Evolutionary conservation across 1,140 invertebrate species (phyloP), one percentile per base, ranked within the genome.

Genomic region (Hylyphantes graminicola): DNA sequence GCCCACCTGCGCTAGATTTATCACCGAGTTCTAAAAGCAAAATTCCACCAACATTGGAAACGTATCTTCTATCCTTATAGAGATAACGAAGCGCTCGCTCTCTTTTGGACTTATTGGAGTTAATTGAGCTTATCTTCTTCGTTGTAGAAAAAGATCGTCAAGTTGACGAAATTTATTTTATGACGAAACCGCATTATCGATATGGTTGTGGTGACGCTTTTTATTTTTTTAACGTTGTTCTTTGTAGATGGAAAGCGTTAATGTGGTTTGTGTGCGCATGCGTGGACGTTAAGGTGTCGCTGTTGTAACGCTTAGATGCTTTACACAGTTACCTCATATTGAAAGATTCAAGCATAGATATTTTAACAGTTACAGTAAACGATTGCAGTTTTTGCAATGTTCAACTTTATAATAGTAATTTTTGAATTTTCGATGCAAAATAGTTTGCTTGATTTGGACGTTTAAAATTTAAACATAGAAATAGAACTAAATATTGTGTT

Each of bases 101-200:
- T 12, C 53, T 74, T 17, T 70, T 17, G 67, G 67, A 70, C 50
- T 70, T 70, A n/a, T 51, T 51, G 67, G 53, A 51, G 19, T 70
- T 70, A 70, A 70, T 70, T 70, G 67, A 50, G 48, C 65, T 68
- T 68, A 70, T 70, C 67, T 70, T 7, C 7, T 21, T 21, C 74
- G 9, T 13, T 51, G 35, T 51, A 4, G 48, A 48, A 35, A 48
- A 19, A 15, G 15, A 51, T n/a, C 48, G 48, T 13, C 67, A 15
- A 0, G 59, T 11, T 21, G 59, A 35, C 63, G 35, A 78, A 78
- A 78, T 78, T 65, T 78, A 78, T 78, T 78, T 78, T 78, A 78
- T 78, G 19, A 21, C 75, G 50, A 78, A 78, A 78, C 75, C 75
- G 35, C 75, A 78, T 78, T 78, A 78, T 65, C 63, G 75, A 67